These are phyloP conservation scores for Athalia circularis DNA, from an alignment of 2,888 invertebrate genomes.

Conservation along the genomic window DNA sequence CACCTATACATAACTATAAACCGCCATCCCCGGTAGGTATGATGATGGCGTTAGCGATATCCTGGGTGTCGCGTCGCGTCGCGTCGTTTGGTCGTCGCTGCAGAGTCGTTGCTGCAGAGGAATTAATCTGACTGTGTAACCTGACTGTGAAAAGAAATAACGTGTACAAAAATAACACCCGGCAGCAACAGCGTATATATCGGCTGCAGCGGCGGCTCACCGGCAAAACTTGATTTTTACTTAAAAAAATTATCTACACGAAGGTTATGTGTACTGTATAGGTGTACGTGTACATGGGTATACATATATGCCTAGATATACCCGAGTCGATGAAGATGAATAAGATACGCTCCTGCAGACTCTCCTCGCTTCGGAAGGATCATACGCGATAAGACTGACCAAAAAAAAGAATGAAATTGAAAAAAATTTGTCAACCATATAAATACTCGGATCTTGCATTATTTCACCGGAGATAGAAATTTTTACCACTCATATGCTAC, in stretches of 20 bases:
- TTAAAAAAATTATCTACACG: slow-evolving; percentile 2
- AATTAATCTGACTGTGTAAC: slow-evolving; percentile 23
- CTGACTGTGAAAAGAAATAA: slow-evolving; percentile 16
- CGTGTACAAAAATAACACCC: not conserved
- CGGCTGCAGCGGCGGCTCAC: not conserved
- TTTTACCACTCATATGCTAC: not conserved
- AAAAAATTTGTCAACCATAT: slow-evolving; percentile 12
- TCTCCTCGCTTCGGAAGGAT: too few species aligned
- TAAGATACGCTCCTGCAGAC: not conserved
- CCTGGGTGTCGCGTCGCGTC: slow-evolving; percentile 43
- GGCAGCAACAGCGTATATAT: not conserved
- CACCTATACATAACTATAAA: slow-evolving; percentile 21
- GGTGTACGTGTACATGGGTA: not conserved
- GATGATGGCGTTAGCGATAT: slow-evolving; percentile 44
- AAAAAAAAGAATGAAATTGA: too few species aligned
- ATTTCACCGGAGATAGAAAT: not conserved
- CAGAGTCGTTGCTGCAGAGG: slow-evolving; percentile 16
- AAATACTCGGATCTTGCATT: not conserved
- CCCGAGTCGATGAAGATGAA: slow-evolving; percentile 11
- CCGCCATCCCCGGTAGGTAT: slow-evolving; percentile 10
- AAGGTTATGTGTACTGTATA: not conserved
- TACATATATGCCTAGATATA: not conserved
- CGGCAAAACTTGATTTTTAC: slow-evolving; percentile 8
- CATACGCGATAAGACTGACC: too few species aligned
- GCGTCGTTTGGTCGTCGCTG: slow-evolving; percentile 21